Base-by-base conservation (phyloP, 2,797 vertebrate genomes). In the Erithacus rubecula region DNA sequence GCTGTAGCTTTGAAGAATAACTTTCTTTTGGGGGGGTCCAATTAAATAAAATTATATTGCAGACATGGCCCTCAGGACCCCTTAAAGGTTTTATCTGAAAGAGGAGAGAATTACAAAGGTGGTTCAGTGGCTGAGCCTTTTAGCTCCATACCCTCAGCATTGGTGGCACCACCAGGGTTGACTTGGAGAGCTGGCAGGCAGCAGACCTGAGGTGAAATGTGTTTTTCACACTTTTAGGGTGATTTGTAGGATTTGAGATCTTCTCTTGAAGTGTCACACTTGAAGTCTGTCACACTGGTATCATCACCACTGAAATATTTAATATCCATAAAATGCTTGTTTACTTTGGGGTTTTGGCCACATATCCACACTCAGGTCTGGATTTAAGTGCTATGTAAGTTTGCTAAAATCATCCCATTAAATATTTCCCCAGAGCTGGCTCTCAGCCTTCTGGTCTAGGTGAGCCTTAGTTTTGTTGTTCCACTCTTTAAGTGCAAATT, bases 261-360 rank as follows among this genome's bases (percentile, higher is more conserved):
- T 3, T 7, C 22, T 78, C 32, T 83, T 17, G 34, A 56, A 34
- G 41, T 1, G n/a, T n/a, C n/a, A n/a, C n/a, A n/a, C n/a, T n/a
- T n/a, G 4, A 23, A 32, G 8, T 53, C 43, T 77, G 36, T 60
- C 29, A 12, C 52, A 51, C 37, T 43, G 47, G 2, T 34, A 14
- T 2, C 8, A 15, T n/a, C 44, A 24, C 23, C 76, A 16, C 1
- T 68, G 44, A 41, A 58, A 52, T 78, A 32, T 9, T 11, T 20
- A 3, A 0, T 46, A 1, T 47, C 53, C 1, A 2, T 39, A n/a
- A 68, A 58, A 17, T 15, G 5, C 24, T 74, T 3, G 0, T 52
- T 87, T 19, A 20, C 21, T 69, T 63, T 1, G 7, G 26, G n/a
- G 11, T 71, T 92, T 79, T 68, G 58, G 44, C 26, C 53, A 64